Evolutionary conservation across 1,140 invertebrate species (phyloP), one percentile per base, ranked within the genome.

Genomic region (Drosophila ambigua): DNA sequence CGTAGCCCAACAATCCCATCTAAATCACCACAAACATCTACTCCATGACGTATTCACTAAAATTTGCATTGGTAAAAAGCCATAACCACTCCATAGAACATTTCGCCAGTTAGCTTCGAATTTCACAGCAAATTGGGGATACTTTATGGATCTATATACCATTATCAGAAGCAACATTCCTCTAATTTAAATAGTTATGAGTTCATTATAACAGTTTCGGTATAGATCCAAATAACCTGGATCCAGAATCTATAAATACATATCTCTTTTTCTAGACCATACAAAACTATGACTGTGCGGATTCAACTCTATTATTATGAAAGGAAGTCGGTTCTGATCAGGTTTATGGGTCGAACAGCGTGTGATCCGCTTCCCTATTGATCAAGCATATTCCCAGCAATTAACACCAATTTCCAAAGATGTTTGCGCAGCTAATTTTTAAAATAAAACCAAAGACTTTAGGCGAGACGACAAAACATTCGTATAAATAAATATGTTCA

Each of bases 11-110:
- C 76, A 58, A 58, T 48, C 31, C 15, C 2, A 45, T 58, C n/a
- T 35, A 31, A 13, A 5, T 39, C 46, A 7, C 20, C 26, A 44
- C 31, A 68, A 15, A 7, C 16, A 41, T 20, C 23, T 49, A 11
- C 31, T 51, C 24, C 28, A 23, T 66, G 63, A 45, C 64, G 46
- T 24, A 73, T 73, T 72, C 69, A 45, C 67, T 9, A 28, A 72
- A 72, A 73, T 72, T 72, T 73, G 15, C 43, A 72, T 72, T 50
- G 44, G 15, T 50, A 72, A 72, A 44, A 54, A 23, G 28, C n/a
- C 68, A 28, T 39, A 13, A 23, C 39, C 20, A 45, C 43, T 68
- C 24, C 15, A 28, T 44, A 55, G 31, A 66, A 16, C 9, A 68
- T 48, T 41, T 50, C 7, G 31, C 0, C 4, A 39, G 20, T 48